Base-by-base conservation (phyloP, 1,140 invertebrate genomes). In the Cherax quadricarinatus region DNA sequence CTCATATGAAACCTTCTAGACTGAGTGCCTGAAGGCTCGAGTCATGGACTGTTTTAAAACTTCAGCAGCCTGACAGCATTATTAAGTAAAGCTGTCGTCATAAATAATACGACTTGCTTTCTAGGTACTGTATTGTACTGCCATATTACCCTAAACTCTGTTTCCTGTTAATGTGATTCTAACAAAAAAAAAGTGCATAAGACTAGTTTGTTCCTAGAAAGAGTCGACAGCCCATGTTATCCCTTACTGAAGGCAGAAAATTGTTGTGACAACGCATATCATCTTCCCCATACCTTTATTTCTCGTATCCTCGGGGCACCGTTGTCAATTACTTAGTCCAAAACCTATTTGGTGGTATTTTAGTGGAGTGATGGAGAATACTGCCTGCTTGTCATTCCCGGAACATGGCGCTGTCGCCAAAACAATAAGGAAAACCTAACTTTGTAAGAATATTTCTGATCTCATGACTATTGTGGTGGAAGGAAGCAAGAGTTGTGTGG, bases 291-390 rank as follows among this genome's bases (percentile, higher is more conserved):
- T 75, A 75, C 70, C 70, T 75, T 75, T 75, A 75, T 75, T 75
- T 75, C 70, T 75, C 70, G 70, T 75, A 75, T 75, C 70, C 70
- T 75, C 30, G 21, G 70, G 70, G 12, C 70, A 75, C 70, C 70
- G 70, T 75, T 30, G 70, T 75, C 70, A 30, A 75, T 75, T 75
- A 75, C 16, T 75, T 75, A 30, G n/a, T 75, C 70, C 70, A 30
- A 75, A 75, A 75, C 70, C 70, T 75, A 75, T 75, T 75, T n/a
- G n/a, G 70, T 75, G n/a, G n/a, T 75, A 75, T 75, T 75, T 75
- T 30, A 75, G 70, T n/a, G 24, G 70, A 75, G n/a, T 75, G 70
- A 30, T 24, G 70, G 70, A 30, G 70, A 75, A 75, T 75, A 75
- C 70, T 30, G 70, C 70, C 70, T 75, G 70, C 70, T 75, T 75